A percentile compares a stretch with the other conserved stretches of the same genome.
phyloP scores from a whole-genome alignment of 1,140 invertebrate species.

The Aphaenogaster ashmeadi region DNA sequence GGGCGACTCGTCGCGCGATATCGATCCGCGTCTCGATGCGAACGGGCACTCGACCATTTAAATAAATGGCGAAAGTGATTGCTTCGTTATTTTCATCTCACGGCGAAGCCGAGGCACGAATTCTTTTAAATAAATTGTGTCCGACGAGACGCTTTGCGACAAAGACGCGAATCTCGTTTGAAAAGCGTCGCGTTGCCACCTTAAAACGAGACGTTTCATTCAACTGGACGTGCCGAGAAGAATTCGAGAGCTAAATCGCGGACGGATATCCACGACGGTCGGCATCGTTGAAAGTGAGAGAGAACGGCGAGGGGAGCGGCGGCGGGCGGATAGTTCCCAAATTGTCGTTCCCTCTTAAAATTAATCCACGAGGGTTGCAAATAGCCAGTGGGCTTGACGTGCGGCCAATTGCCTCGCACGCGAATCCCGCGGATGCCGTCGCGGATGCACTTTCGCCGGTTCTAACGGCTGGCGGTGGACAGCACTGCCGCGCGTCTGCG shows the following conservation, averaged over 20 bases:
- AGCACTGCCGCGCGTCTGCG: background rate
- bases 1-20: slow-evolving; percentile 7
- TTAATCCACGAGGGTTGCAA: slow-evolving; percentile 82
- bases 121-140: slow-evolving; percentile 22
- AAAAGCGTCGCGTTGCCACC: background rate
- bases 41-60: slow-evolving; percentile 1
- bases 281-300: background rate
- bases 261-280: slow-evolving; percentile 20
- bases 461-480: slow-evolving; percentile 60
- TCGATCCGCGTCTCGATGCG: slow-evolving; percentile 57
- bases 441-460: slow-evolving; percentile 71
- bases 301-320: background rate
- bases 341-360: slow-evolving; percentile 79
- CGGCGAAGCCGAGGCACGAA: background rate
- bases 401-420: slow-evolving; percentile 82
- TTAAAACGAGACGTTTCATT: slow-evolving; percentile 25
- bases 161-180: background rate
- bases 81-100: slow-evolving; percentile 22
- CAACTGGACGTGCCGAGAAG: slow-evolving; percentile 12
- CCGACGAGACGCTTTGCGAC: background rate
- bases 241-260: slow-evolving; percentile 41
- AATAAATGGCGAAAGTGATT: slow-evolving; percentile 1
- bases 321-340: slow-evolving; percentile 58
- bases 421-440: slow-evolving; percentile 76
- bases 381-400: slow-evolving; percentile 82